These are phyloP conservation scores for Scrobipalpa costella DNA, from an alignment of 2,888 invertebrate species.

Conservation along the genomic window DNA sequence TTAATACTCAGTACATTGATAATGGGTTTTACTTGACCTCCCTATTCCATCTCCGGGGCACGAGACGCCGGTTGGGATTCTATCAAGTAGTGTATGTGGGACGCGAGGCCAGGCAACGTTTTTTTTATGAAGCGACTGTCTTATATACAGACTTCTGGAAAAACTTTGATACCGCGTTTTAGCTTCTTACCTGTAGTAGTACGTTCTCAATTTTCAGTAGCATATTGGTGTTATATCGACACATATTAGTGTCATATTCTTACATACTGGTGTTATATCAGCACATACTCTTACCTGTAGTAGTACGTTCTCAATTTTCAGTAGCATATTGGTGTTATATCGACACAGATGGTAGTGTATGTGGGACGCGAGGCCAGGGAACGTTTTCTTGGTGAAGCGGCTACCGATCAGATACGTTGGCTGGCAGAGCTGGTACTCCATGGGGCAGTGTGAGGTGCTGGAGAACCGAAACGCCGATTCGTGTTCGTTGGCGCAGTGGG, in stretches of 20 bases:
- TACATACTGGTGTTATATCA: not conserved
- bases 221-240: conserved; percentile 79
- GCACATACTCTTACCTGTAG: conserved; percentile 60
- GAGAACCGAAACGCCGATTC: conserved; percentile 47
- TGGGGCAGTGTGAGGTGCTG: conserved; percentile 48
- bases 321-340: conserved; percentile 82
- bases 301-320: conserved; percentile 87
- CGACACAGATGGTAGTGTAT: conserved; percentile 59
- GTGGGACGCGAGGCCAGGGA: conserved; percentile 55
- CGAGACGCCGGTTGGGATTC: no score
- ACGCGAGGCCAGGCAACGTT: conserved; percentile 50
- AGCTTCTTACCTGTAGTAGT: conserved; percentile 80
- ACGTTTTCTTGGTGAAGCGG: conserved; percentile 56
- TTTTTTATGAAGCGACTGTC: conserved; percentile 60
- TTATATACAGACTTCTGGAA: no score
- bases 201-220: conserved; percentile 87
- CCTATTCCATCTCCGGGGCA: no score
- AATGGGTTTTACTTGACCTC: no score
- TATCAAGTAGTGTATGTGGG: conserved; percentile 63
- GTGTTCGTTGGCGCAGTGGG: conserved; percentile 37
- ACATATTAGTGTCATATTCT: conserved; percentile 57
- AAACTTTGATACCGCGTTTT: no score
- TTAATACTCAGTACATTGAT: no score
- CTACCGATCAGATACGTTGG: conserved; percentile 59
- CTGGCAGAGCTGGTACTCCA: conserved; percentile 58